Evolutionary conservation across 2,888 invertebrate species (phyloP).

Genomic region (Abscondita cerata): DNA sequence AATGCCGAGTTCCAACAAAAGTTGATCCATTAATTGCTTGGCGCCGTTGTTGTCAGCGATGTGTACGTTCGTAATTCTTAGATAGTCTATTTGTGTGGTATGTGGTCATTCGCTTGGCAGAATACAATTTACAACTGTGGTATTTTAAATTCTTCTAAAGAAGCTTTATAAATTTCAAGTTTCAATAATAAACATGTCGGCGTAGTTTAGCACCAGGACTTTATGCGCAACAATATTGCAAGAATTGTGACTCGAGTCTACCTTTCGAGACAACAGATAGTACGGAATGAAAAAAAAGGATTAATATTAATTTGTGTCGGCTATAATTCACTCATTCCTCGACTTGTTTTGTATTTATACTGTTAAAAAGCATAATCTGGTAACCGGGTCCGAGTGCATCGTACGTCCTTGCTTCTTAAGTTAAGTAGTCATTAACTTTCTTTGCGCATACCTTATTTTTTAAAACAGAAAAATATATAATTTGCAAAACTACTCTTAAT

Average conservation of each 20-base stretch:
- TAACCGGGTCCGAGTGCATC: conserved; percentile 30
- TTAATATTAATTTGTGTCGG: conserved; percentile 26
- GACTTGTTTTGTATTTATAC: conserved; percentile 14
- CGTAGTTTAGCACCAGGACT: conserved; percentile 20
- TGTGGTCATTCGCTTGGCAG: conserved; percentile 21
- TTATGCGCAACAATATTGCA: conserved; percentile 23
- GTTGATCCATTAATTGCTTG: conserved; percentile 39
- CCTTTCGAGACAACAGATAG: conserved; percentile 8
- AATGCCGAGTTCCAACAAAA: conserved; percentile 40
- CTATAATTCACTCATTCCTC: conserved; percentile 19
- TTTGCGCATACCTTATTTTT: conserved; percentile 18
- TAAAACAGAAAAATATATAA: background rate
- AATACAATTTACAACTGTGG: conserved; percentile 23
- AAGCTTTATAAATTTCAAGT: conserved; percentile 7
- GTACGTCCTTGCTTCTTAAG: conserved; percentile 33
- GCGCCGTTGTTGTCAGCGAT: conserved; percentile 35
- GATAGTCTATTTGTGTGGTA: conserved; percentile 20
- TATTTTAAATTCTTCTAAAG: conserved; percentile 21
- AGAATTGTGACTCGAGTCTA: conserved; percentile 1
- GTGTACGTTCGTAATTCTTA: conserved; percentile 27
- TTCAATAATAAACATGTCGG: conserved; percentile 28
- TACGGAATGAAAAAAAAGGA: conserved; percentile 22
- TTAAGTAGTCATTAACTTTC: conserved; percentile 20
- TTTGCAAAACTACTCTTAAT: background rate
- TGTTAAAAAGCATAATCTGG: conserved; percentile 17